Percentiles rank a stretch among this genome's conserved stretches.
phyloP scores from a whole-genome alignment of 2,888 invertebrate species.

The Hecatera dysodea region DNA sequence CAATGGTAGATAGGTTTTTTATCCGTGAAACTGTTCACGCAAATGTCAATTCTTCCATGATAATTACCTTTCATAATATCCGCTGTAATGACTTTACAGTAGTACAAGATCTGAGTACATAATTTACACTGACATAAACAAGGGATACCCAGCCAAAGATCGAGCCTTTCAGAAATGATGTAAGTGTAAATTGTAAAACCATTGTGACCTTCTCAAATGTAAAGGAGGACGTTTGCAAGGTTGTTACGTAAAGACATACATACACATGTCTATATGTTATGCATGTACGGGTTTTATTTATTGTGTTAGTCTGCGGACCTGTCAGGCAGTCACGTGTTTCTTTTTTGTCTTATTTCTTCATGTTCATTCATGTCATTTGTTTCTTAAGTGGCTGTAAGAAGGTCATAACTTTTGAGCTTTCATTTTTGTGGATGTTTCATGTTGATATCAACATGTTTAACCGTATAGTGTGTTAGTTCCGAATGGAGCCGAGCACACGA shows the following conservation, averaged over 20 bases:
- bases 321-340: constrained; percentile 34
- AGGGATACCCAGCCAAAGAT: constrained; percentile 35
- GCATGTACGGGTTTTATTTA: constrained; percentile 51
- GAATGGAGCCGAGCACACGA: too few species aligned
- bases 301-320: constrained; percentile 48
- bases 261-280: constrained; percentile 17
- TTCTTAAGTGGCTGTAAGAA: constrained; percentile 22
- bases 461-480: too few species aligned
- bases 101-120: not conserved
- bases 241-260: constrained; percentile 43
- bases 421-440: constrained; percentile 13
- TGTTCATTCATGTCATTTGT: constrained; percentile 57
- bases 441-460: not conserved
- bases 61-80: not conserved
- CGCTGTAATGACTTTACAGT: not conserved
- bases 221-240: constrained; percentile 63
- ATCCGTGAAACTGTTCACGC: not conserved
- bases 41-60: not conserved
- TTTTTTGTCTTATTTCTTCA: constrained; percentile 44
- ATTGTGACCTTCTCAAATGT: constrained; percentile 65
- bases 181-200: constrained; percentile 67
- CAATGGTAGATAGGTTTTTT: too few species aligned
- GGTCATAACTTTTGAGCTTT: constrained; percentile 32
- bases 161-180: constrained; percentile 66
- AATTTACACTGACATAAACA: not conserved